These are phyloP conservation scores for Podarcis cretensis DNA, from an alignment of 2,113 vertebrate species.

Conservation along the genomic window DNA sequence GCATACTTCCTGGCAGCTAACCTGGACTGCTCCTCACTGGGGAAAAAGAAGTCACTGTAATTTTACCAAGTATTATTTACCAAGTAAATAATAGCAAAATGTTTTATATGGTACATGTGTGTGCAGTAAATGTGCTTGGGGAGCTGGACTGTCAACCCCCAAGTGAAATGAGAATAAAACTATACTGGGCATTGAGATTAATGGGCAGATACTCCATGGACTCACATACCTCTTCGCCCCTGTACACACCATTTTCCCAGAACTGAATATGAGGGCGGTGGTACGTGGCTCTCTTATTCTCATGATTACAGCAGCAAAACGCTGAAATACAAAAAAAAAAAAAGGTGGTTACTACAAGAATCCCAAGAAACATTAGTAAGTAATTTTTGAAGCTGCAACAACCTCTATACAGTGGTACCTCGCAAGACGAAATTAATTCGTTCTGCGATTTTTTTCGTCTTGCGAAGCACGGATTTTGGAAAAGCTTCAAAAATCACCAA, in stretches of 20 bases:
- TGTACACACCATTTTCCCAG: slow-evolving; percentile 99
- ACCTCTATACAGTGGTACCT: too few relatives aligned
- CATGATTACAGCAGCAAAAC: slow-evolving; percentile 99
- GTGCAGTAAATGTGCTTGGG: too few relatives aligned
- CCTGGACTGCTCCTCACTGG: slow-evolving; percentile 95
- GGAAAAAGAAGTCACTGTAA: slow-evolving; percentile 18
- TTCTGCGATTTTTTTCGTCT: too few relatives aligned
- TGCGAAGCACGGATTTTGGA: too few relatives aligned
- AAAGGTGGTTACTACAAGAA: neutral
- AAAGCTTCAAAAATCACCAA: too few relatives aligned
- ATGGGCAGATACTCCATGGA: neutral
- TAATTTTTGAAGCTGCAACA: neutral
- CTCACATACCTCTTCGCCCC: slow-evolving; percentile 92
- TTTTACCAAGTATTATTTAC: slow-evolving; percentile 9
- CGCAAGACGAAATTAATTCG: too few relatives aligned
- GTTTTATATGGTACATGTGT: neutral
- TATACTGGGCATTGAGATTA: neutral
- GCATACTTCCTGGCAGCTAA: slow-evolving; percentile 97
- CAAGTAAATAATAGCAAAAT: neutral
- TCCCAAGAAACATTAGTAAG: neutral
- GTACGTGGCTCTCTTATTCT: slow-evolving; percentile 98
- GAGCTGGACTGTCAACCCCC: neutral
- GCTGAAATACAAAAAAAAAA: slow-evolving; percentile 74
- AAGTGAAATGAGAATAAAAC: neutral
- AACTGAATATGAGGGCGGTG: slow-evolving; percentile 98